Evolutionary conservation across 2,113 vertebrate genomes (phyloP), one percentile per base, ranked within the genome.

Genomic region (Bombycilla garrulus): DNA sequence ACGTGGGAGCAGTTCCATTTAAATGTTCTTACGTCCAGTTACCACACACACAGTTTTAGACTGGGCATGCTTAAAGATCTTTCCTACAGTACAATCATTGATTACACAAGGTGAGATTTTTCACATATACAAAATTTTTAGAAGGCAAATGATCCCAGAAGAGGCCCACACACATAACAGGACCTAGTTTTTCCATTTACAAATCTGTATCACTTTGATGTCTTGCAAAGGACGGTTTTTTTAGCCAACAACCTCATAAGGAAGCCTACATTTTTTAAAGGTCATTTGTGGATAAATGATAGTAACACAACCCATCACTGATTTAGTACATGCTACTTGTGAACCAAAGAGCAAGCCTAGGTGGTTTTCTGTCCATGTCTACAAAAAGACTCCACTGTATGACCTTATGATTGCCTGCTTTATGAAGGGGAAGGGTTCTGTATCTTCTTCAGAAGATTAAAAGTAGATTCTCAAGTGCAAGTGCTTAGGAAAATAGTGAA

Each of bases 1-100:
- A 86, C 17, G 31, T 83, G 80, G 92, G 76, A 94, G 80, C 91
- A 58, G 80, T 86, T 94, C 70, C 88, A 86, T 86, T 83, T 90
- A 73, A 80, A 58, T 65, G 51, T 54, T 90, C 66, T 86, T 90
- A 82, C 0, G 0, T 77, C 29, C 71, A 58, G 18, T 80, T 90
- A 65, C 90, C 94, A 96, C 88, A 96, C 93, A 95, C 53, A 29
- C 0, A n/a, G 83, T 73, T 93, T 88, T 48, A 56, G 69, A 73
- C 79, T 25, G 33, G 54, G 71, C 31, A 28, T n/a, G 58, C 54
- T 66, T 70, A 26, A 87, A 85, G 64, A 73, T 38, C 62, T 62
- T 83, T 83, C 66, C 71, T 88, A 50, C 45, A 83, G 17, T 77
- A 29, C 56, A 70, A 57, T 85, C 18, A 65, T 42, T 86, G 83